Percentiles rank a stretch among this genome's conserved stretches.
Conservation (phyloP, 2,113 vertebrate genomes). For the Strix uralensis region DNA sequence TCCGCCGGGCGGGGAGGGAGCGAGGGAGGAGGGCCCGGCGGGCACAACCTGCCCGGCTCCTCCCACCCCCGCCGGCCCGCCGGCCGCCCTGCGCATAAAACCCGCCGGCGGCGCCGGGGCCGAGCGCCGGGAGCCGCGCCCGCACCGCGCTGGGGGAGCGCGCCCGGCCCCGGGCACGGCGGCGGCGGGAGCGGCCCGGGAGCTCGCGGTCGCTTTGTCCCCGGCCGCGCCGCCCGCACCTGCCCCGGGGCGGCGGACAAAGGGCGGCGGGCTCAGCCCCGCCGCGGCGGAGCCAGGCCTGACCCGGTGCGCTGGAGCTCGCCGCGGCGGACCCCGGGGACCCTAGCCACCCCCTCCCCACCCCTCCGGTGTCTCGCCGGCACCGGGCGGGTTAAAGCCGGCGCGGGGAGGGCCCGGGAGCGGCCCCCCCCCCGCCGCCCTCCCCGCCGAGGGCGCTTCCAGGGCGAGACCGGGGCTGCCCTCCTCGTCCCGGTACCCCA, state of each 20-base stretch:
- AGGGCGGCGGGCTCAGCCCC: neutral
- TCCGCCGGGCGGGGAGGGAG: constrained; percentile 75
- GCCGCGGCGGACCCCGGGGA: neutral
- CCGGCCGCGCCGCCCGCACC: neutral
- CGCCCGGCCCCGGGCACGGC: neutral
- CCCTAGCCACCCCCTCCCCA: neutral
- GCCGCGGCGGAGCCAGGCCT: neutral
- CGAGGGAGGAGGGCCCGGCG: constrained; percentile 73
- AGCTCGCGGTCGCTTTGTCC: neutral
- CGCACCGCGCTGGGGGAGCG: neutral
- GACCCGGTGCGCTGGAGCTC: neutral
- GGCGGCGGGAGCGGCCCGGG: neutral
- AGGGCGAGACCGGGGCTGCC: neutral
- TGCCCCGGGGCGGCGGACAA: constrained; percentile 7
- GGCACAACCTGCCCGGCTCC: constrained; percentile 72
- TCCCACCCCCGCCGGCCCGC: constrained; percentile 55
- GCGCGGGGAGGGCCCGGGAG: neutral
- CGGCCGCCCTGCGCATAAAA: constrained; percentile 49
- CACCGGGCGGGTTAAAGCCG: neutral
- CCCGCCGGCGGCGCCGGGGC: neutral
- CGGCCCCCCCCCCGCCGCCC: neutral
- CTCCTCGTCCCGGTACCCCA: neutral
- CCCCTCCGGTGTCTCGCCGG: neutral
- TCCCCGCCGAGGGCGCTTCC: neutral
- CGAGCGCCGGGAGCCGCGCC: neutral